Base-by-base conservation (phyloP, 2,113 vertebrate species). In the Agapornis roseicollis region DNA sequence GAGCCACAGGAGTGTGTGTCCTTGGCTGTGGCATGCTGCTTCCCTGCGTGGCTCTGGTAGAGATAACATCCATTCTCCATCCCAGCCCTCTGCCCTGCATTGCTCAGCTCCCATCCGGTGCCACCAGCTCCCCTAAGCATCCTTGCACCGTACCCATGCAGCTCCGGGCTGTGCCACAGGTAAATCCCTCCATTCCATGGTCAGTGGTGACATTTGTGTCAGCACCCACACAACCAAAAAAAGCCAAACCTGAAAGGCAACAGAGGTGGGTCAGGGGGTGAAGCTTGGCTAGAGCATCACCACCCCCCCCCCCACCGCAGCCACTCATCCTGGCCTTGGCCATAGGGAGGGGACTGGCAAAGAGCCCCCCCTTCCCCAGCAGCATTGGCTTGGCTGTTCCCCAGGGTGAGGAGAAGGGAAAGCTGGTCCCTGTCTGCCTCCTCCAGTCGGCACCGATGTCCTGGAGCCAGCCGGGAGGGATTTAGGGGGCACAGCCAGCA, bases 101-200 rank as follows among this genome's bases (percentile, higher is more conserved):
- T 2, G 1, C 28, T 25, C 20, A 5, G n/a, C 72, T 88, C 39
- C 44, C 15, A 2, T 2, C 44, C 17, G 0, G 4, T 1, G 0
- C 31, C 7, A 0, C 17, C 1, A 0, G 18, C 49, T 50, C 18
- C 79, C 35, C 52, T 1, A 1, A 35, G 29, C 81, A 6, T 3
- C 41, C 71, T 12, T 13, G 0, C 10, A 2, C 58, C 17, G 42
- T 24, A 96, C 96, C 94, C 8, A n/a, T 16, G 88, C 94, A 97
- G n/a, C 15, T 64, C 68, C 37, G 35, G 3, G 29, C 68, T 0
- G 28, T 1, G 89, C 49, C 35, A 7, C 95, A 97, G 82, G 49
- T 2, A 3, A 94, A 60, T 23, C 80, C 82, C 55, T 91, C 90
- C 0, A 15, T 6, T 77, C 53, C 7, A 1, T 60, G 90, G 6